These are phyloP conservation scores for Bombus cullumanus DNA, from an alignment of 1,140 invertebrate genomes.

Conservation along the genomic window DNA sequence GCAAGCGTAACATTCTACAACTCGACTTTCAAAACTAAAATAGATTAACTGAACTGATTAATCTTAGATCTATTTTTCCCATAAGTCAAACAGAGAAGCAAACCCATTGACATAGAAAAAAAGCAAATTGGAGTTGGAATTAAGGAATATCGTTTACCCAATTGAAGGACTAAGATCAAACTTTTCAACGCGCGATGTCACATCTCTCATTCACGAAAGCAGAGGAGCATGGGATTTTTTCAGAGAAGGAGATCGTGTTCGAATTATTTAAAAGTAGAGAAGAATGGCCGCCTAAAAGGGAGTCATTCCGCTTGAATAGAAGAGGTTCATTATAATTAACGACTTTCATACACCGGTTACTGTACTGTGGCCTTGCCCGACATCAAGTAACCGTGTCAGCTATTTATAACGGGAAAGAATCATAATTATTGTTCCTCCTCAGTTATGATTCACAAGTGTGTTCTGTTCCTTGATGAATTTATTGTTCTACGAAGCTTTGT, in stretches of 20 bases:
- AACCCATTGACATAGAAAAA: no score
- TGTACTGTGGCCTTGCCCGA: constrained; percentile 18
- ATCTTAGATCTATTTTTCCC: no score
- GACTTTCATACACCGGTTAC: constrained; percentile 14
- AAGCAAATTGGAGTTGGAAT: no score
- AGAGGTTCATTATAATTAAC: constrained; percentile 26
- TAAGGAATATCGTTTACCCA: no score
- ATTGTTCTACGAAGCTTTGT: no score
- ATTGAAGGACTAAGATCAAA: no score
- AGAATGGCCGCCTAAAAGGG: neutral
- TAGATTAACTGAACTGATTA: no score
- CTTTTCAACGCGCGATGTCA: no score
- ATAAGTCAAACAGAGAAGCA: no score
- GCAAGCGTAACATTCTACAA: no score
- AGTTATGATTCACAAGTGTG: neutral
- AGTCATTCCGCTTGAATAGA: neutral
- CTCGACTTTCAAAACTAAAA: no score
- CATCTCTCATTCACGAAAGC: no score
- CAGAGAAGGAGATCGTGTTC: neutral
- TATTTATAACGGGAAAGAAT: constrained; percentile 24
- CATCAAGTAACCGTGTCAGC: constrained; percentile 23
- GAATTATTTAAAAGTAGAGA: neutral
- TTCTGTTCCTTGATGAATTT: neutral
- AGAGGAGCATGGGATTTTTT: neutral
- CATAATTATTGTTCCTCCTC: constrained; percentile 13